Conservation (phyloP, 1,140 invertebrate species). For the Chrysoperla carnea region DNA sequence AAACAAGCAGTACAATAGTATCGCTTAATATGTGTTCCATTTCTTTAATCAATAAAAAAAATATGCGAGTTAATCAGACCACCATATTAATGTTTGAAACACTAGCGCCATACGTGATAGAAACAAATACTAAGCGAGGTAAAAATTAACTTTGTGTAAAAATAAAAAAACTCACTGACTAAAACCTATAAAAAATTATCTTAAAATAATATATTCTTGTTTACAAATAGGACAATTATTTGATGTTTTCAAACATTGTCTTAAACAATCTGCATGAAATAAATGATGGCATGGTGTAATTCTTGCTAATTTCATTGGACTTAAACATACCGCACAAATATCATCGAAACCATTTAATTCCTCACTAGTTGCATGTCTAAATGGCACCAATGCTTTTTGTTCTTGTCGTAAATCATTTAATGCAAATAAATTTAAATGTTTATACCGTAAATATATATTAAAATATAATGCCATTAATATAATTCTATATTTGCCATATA, state of each 20-base stretch:
- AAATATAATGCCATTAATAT: conserved; percentile 39
- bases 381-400: conserved; percentile 36
- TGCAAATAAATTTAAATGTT: conserved; percentile 37
- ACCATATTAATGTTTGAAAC: too few species aligned
- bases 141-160: too few species aligned
- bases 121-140: too few species aligned
- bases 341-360: conserved; percentile 51
- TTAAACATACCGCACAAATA: conserved; percentile 57
- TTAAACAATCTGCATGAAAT: conserved; percentile 56
- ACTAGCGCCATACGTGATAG: too few species aligned
- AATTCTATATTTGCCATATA: conserved; percentile 34
- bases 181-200: too few species aligned
- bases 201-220: conserved; percentile 23
- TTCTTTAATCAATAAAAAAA: too few species aligned
- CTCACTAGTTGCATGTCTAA: conserved; percentile 39
- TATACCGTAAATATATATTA: conserved; percentile 44
- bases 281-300: conserved; percentile 59
- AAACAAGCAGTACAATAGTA: too few species aligned
- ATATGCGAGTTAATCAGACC: too few species aligned
- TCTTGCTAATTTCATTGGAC: conserved; percentile 42
- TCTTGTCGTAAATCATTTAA: conserved; percentile 34
- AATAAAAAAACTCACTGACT: too few species aligned
- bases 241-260: conserved; percentile 46
- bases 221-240: conserved; percentile 56
- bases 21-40: too few species aligned